A percentile compares a stretch with the other conserved stretches of the same genome.
phyloP scores from a whole-genome alignment of 2,888 invertebrate genomes.

The Magallana nippona region DNA sequence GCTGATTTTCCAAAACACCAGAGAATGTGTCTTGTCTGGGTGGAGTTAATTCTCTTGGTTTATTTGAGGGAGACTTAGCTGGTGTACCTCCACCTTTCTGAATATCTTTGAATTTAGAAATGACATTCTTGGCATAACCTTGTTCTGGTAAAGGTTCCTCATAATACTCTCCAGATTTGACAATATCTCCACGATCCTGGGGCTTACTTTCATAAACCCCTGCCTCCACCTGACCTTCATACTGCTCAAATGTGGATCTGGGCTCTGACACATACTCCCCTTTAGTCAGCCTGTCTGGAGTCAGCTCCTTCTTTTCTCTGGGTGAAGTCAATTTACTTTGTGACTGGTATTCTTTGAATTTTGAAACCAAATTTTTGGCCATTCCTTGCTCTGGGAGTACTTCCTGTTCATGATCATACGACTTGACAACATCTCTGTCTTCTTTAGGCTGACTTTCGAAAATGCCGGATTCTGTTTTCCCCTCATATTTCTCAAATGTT shows the following conservation, averaged over 20 bases:
- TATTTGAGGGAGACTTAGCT: conserved; percentile 58
- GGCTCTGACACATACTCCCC: conserved; percentile 72
- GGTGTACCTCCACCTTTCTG: conserved; percentile 55
- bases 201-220: conserved; percentile 72
- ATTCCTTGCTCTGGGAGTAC: conserved; percentile 68
- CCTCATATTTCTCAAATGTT: conserved; percentile 65
- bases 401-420: conserved; percentile 65
- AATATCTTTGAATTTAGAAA: conserved; percentile 61
- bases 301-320: conserved; percentile 63
- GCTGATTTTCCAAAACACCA: conserved; percentile 69
- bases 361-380: conserved; percentile 69
- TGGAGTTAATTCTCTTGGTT: conserved; percentile 69
- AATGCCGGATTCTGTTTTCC: conserved; percentile 68
- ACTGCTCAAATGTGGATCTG: conserved; percentile 60
- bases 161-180: conserved; percentile 56
- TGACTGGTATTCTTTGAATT: conserved; percentile 69
- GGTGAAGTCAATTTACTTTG: conserved; percentile 65
- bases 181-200: conserved; percentile 53
- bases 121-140: conserved; percentile 62
- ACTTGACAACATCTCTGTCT: conserved; percentile 67
- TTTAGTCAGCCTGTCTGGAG: conserved; percentile 65
- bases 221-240: conserved; percentile 66
- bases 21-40: conserved; percentile 64
- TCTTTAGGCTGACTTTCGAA: conserved; percentile 70
- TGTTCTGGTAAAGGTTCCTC: conserved; percentile 63